phyloP scores from a whole-genome alignment of 2,888 invertebrate species.

The Lasioglossum malachurum region DNA sequence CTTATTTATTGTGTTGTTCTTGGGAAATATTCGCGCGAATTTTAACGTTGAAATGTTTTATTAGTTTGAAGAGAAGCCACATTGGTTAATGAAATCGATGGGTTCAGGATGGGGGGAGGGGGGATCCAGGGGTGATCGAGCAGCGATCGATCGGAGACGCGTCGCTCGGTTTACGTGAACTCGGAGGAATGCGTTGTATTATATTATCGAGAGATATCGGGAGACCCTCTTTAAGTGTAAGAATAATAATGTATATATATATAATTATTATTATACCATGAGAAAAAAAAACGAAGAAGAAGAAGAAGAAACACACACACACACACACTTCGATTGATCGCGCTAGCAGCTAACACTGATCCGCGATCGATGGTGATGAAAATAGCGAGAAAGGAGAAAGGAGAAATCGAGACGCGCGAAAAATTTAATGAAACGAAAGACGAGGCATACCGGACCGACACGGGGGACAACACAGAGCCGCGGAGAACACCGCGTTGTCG shows the following conservation, averaged over 20 bases:
- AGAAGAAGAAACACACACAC: background rate
- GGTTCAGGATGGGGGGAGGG: background rate
- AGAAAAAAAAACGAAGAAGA: slow-evolving; percentile 28
- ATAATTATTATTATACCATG: slow-evolving; percentile 77
- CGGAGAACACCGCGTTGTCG: background rate
- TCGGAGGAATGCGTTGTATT: slow-evolving; percentile 75
- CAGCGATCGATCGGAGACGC: slow-evolving; percentile 63
- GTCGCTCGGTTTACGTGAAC: slow-evolving; percentile 61
- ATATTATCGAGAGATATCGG: slow-evolving; percentile 77
- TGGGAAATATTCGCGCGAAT: background rate
- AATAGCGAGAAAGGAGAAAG: slow-evolving; percentile 37
- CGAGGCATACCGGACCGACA: slow-evolving; percentile 12
- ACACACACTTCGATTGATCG: slow-evolving; percentile 70
- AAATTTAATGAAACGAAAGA: slow-evolving; percentile 52
- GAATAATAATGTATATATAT: slow-evolving; percentile 82
- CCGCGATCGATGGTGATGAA: slow-evolving; percentile 48
- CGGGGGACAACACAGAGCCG: background rate
- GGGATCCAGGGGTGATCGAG: slow-evolving; percentile 31
- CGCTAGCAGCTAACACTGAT: slow-evolving; percentile 63
- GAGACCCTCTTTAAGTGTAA: slow-evolving; percentile 78
- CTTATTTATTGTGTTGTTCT: slow-evolving; percentile 16
- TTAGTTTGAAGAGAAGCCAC: background rate
- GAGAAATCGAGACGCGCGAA: slow-evolving; percentile 45
- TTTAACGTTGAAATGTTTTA: background rate
- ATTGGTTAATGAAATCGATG: background rate